These are phyloP conservation scores for Apostichopus japonicus DNA, from an alignment of 35 echinoderm and acorn worm genomes.

Conservation along the genomic window DNA sequence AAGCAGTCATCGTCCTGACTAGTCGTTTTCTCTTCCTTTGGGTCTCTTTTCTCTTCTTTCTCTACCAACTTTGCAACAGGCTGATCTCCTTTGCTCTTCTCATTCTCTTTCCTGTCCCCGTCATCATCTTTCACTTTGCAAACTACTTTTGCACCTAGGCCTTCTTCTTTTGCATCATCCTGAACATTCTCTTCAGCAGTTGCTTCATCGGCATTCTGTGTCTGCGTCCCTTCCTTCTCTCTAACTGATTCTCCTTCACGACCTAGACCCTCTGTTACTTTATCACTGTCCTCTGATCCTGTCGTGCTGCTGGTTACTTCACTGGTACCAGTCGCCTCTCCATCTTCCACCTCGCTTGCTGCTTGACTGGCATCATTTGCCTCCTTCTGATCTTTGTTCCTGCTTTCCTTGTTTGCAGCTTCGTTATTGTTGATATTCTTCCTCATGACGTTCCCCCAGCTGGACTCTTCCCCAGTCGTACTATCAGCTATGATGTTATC, in stretches of 20 bases:
- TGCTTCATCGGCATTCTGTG: neutral
- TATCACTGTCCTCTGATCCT: neutral
- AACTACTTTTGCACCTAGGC: neutral
- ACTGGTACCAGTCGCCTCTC: neutral
- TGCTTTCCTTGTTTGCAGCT: neutral
- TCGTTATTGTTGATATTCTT: constrained; percentile 1
- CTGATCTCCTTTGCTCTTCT: neutral
- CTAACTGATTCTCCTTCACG: neutral
- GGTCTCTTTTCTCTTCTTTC: constrained; percentile 13
- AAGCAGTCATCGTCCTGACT: constrained; percentile 48
- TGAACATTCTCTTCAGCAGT: neutral
- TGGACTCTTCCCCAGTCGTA: neutral
- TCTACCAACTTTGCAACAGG: neutral
- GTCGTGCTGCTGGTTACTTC: constrained; percentile 4
- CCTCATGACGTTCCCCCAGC: neutral
- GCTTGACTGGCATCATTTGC: neutral
- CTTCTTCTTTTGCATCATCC: neutral
- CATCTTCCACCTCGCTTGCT: neutral
- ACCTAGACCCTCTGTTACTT: neutral
- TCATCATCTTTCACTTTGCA: neutral
- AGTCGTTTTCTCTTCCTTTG: constrained; percentile 29
- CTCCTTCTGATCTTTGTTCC: neutral
- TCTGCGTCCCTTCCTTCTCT: neutral
- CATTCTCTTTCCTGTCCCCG: constrained; percentile 8
- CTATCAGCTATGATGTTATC: neutral